Conservation (phyloP, 2,797 vertebrate species). For the Tragopan temminckii region DNA sequence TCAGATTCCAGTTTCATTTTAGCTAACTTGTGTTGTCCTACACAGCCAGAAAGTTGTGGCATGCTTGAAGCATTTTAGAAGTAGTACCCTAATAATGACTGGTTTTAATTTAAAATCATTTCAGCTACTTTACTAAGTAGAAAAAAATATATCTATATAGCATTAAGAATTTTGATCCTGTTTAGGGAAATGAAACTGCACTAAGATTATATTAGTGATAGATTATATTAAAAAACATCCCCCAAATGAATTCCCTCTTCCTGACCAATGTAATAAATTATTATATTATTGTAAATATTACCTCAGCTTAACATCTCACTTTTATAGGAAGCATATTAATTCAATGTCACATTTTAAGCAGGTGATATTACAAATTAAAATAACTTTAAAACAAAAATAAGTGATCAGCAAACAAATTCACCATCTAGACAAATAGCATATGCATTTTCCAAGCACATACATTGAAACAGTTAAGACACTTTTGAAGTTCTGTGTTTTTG, state of each 20-base stretch:
- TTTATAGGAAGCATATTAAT: background rate
- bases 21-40: background rate
- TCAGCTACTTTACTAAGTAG: background rate
- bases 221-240: background rate
- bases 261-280: background rate
- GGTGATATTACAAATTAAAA: background rate
- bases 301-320: background rate
- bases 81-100: background rate
- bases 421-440: background rate
- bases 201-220: background rate
- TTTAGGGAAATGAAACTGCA: background rate
- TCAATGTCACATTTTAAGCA: background rate
- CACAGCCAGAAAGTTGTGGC: background rate
- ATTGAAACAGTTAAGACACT: background rate
- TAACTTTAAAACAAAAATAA: background rate
- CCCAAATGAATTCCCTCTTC: background rate
- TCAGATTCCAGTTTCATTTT: slow-evolving; percentile 5
- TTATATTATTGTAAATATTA: no score
- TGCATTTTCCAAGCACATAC: background rate
- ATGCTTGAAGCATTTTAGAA: background rate
- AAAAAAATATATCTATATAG: background rate
- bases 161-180: background rate
- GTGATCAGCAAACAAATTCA: background rate
- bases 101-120: background rate
- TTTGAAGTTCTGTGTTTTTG: background rate